Evolutionary conservation across 2,888 invertebrate species (phyloP).

Genomic region (Nineta flava): DNA sequence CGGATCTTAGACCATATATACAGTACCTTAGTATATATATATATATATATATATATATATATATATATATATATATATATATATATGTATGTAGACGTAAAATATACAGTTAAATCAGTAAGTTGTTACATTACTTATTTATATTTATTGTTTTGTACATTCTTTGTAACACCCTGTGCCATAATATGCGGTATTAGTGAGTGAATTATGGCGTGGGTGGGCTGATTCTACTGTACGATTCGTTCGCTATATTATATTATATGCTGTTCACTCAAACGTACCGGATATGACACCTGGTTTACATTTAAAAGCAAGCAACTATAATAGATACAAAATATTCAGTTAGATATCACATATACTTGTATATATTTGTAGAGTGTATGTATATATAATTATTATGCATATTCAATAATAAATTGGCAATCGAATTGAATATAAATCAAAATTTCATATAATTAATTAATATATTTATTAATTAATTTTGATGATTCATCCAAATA

Average conservation of each 20-base stretch:
- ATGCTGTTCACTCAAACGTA: not conserved
- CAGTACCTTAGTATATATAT: not conserved
- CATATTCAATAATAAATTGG: no score
- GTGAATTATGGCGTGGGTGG: not conserved
- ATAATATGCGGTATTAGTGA: not conserved
- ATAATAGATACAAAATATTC: no score
- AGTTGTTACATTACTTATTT: not conserved
- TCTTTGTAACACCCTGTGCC: not conserved
- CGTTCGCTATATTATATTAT: no score
- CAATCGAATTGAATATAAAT: no score
- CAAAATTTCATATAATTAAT: no score
- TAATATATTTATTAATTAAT: no score
- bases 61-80: not conserved
- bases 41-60: not conserved
- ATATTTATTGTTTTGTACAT: not conserved
- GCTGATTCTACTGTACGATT: not conserved
- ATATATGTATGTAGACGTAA: not conserved
- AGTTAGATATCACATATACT: no score
- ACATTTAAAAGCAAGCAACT: not conserved
- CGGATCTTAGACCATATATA: no score
- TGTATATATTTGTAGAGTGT: no score
- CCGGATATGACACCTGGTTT: conserved; percentile 1
- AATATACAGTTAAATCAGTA: not conserved
- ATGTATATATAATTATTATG: no score
- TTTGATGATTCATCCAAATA: no score